Base-by-base conservation (phyloP, 2,797 vertebrate species). In the Valencia hispanica region DNA sequence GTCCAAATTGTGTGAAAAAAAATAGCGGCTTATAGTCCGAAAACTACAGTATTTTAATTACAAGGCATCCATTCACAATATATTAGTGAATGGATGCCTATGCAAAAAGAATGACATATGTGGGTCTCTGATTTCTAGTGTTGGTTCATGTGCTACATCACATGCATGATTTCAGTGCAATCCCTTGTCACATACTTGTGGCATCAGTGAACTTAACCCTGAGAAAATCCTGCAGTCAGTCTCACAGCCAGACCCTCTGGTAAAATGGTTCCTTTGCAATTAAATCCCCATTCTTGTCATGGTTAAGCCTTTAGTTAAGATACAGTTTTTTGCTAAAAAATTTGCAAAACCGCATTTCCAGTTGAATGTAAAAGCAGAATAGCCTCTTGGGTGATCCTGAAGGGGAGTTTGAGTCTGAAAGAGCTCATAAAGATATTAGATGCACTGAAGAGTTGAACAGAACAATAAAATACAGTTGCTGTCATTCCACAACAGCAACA, bases 351-450 rank as follows among this genome's bases (percentile, higher is more conserved):
- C 10, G 22, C 22, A 39, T 4, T 41, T 66, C 36, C 39, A 41
- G 20, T 41, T 39, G 10, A 36, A 66, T 22, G 34, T 12, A n/a
- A 10, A 25, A 66, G 22, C 70, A 65, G 61, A 30, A 55, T 20
- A 45, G 41, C 70, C 79, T 68, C 45, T 10, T 3, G 66, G 72
- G 71, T 32, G 15, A 25, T 18, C 41, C 68, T 30, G 76, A 5
- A 32, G 59, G 48, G 74, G 45, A 53, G 80, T 79, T 68, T 70
- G 55, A 78, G 68, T 65, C 69, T 78, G 80, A 75, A 75, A 72
- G 59, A 61, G 34, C 36, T 7, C 68, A 72, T 75, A 75, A 70
- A 70, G 36, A 22, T 1, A 36, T 10, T 22, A 41, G 45, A 75
- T 55, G 65, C 39, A 8, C 82, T 74, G 63, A 34, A 57, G 43